These are phyloP conservation scores for Thamnophis elegans DNA, from an alignment of 2,797 vertebrate genomes.

Conservation along the genomic window DNA sequence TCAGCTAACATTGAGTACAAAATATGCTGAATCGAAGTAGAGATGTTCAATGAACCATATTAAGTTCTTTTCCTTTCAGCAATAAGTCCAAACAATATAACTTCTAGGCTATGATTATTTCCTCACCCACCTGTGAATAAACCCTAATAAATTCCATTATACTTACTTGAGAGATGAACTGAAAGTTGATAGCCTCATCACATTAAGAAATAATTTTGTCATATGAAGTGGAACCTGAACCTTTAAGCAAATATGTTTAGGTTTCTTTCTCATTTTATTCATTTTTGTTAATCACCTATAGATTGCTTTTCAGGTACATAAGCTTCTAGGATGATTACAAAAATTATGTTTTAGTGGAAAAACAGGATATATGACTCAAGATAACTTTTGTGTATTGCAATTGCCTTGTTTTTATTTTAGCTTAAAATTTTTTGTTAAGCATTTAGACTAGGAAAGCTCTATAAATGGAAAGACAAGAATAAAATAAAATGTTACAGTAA, in stretches of 20 bases:
- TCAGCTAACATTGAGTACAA: constrained; percentile 23
- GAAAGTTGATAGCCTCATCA: neutral
- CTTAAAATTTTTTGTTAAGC: neutral
- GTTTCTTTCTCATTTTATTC: neutral
- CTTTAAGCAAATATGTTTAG: neutral
- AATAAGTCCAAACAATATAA: neutral
- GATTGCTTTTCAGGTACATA: neutral
- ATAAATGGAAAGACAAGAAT: neutral
- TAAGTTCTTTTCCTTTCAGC: neutral
- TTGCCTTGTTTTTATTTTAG: neutral
- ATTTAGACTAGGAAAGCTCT: neutral
- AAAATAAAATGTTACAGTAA: neutral
- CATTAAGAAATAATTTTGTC: neutral
- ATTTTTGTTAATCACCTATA: neutral
- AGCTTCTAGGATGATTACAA: neutral
- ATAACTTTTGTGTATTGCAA: neutral
- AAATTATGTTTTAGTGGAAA: neutral
- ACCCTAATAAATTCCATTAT: too few species aligned
- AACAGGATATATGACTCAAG: neutral
- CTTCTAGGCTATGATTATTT: neutral
- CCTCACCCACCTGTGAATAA: neutral
- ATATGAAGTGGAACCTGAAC: neutral
- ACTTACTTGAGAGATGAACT: neutral
- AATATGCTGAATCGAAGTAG: constrained; percentile 28
- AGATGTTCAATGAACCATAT: constrained; percentile 7